phyloP scores from a whole-genome alignment of 2,888 invertebrate species.

The Apamea anceps region DNA sequence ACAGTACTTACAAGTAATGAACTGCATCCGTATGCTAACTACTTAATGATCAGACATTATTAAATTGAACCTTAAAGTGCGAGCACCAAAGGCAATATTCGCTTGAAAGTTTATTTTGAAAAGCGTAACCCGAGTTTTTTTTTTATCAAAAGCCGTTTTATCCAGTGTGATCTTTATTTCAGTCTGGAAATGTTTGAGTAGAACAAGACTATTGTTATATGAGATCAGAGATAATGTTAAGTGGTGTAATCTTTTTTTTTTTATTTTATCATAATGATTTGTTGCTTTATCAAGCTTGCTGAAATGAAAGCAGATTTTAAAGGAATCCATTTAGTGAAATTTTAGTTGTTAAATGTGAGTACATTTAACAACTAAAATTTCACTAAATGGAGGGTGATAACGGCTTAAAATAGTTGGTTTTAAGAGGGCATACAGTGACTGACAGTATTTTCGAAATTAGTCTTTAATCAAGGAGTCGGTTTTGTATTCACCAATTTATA shows the following conservation, averaged over 20 bases:
- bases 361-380: background rate
- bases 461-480: background rate
- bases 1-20: conserved; percentile 71
- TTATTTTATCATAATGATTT: conserved; percentile 20
- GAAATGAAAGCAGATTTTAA: background rate
- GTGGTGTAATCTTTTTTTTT: conserved; percentile 33
- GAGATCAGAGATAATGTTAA: conserved; percentile 53
- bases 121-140: conserved; percentile 56
- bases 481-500: background rate
- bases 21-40: conserved; percentile 71
- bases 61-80: conserved; percentile 59
- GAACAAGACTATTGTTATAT: conserved; percentile 53
- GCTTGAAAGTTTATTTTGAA: conserved; percentile 45
- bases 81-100: conserved; percentile 52
- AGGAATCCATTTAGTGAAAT: too few relatives aligned
- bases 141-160: conserved; percentile 66
- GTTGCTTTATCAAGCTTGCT: conserved; percentile 11
- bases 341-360: too few relatives aligned
- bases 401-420: background rate
- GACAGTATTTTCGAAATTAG: background rate
- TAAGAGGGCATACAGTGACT: background rate
- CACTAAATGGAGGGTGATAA: background rate
- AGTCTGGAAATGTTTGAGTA: conserved; percentile 53
- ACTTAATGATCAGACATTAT: conserved; percentile 53
- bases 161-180: conserved; percentile 64